Evolutionary conservation across 2,113 vertebrate genomes (phyloP), one percentile per base, ranked within the genome.

Genomic region (Taurulus bubalis): DNA sequence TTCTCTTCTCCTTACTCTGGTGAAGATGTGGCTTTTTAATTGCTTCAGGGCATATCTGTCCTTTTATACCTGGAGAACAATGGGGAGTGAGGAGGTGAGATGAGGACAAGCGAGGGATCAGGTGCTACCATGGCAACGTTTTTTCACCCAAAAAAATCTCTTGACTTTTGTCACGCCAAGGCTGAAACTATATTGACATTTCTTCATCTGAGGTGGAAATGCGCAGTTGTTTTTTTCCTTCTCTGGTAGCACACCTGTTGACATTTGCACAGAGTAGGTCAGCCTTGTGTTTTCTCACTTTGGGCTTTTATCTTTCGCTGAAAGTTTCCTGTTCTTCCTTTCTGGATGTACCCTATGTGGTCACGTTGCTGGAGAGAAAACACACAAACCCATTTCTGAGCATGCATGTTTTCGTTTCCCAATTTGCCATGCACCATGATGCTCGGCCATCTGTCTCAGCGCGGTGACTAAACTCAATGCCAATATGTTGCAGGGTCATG

Each of bases 381-480:
- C 74, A 74, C 83, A 86, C 30, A 40, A 62, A 79, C 36, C 65
- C 80, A 79, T 91, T 91, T 91, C 83, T 81, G 80, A 82, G 81
- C 81, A 86, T 75, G 84, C 82, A 82, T 90, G 88, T 90, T 90
- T 95, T 94, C 84, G 79, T 92, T 94, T 93, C 93, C 93, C 90
- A 87, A 83, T 94, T 91, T 89, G 89, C 91, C 91, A 36, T 94
- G 93, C 94, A 90, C 94, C 94, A 93, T 94, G 93, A 93, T 91
- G 95, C 89, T 93, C 45, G n/a, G 80, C 95, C 95, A 96, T 96
- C 95, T 96, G 95, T 93, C 93, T 77, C 90, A 77, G 79, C 88
- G 86, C 89, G 83, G 91, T 89, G 88, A 93, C 91, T 89, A 81
- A 82, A 89, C 84, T 79, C 90, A 80, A 87, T 90, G 94, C 94